Conservation (phyloP, 2,797 vertebrate species). For the Coregonus suidteri region DNA sequence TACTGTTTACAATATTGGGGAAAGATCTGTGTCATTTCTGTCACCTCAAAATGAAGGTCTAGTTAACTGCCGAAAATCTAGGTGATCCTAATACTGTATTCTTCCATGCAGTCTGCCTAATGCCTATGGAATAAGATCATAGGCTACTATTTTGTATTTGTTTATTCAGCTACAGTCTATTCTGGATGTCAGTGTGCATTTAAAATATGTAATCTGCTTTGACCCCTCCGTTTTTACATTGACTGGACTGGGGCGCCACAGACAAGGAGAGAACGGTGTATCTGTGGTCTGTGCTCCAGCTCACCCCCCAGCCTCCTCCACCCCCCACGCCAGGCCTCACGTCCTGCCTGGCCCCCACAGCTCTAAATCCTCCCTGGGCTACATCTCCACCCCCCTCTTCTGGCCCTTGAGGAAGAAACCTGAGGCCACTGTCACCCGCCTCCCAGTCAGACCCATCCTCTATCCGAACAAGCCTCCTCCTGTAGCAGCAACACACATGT, state of each 20-base stretch:
- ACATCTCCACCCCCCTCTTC: conserved; percentile 84
- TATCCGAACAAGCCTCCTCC: conserved; percentile 9
- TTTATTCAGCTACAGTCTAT: background rate
- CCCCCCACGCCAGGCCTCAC: conserved; percentile 14
- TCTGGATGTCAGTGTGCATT: background rate
- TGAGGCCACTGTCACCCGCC: background rate
- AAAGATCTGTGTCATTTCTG: background rate
- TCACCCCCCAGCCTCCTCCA: conserved; percentile 26
- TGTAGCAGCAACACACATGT: conserved; percentile 9
- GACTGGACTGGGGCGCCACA: conserved; percentile 47
- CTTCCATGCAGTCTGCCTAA: background rate
- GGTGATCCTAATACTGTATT: background rate
- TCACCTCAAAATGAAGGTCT: background rate
- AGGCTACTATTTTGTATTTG: background rate
- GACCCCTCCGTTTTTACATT: conserved; percentile 40
- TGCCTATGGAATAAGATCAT: background rate
- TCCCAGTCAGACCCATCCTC: background rate
- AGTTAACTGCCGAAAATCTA: background rate
- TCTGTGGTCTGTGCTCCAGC: conserved; percentile 58
- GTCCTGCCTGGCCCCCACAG: conserved; percentile 42
- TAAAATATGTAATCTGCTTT: conserved; percentile 34
- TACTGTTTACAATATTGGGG: background rate
- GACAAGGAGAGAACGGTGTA: conserved; percentile 68
- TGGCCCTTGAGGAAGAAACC: conserved; percentile 81
- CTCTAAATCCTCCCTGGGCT: conserved; percentile 74